Evolutionary conservation across 2,797 vertebrate species (phyloP).

Genomic region (Pelobates cultripes): DNA sequence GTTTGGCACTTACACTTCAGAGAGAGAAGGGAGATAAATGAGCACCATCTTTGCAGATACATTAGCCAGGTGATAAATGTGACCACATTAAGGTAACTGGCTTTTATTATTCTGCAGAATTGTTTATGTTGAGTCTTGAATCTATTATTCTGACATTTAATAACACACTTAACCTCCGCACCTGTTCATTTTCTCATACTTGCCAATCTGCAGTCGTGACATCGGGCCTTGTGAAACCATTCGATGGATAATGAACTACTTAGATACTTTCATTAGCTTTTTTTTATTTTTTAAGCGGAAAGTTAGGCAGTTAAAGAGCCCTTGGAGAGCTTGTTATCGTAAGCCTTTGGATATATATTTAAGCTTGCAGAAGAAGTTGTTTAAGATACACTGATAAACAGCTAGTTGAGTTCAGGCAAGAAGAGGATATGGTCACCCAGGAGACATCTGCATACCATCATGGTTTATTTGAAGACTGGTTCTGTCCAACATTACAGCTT

Average conservation of each 20-base stretch:
- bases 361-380: too few relatives aligned
- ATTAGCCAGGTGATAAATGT: slow-evolving; percentile 51
- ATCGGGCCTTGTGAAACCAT: not conserved
- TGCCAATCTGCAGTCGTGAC: slow-evolving; percentile 25
- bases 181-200: slow-evolving; percentile 23
- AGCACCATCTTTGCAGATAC: slow-evolving; percentile 21
- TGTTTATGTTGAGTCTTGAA: slow-evolving; percentile 53
- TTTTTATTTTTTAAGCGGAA: not conserved
- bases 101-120: slow-evolving; percentile 56
- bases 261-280: not conserved
- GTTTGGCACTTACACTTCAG: slow-evolving; percentile 23
- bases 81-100: not conserved
- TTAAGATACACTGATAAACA: too few relatives aligned
- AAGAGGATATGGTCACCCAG: too few relatives aligned
- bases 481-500: too few relatives aligned
- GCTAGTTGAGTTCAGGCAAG: too few relatives aligned
- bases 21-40: slow-evolving; percentile 12
- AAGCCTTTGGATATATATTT: too few relatives aligned
- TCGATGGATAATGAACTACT: not conserved
- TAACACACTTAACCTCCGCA: slow-evolving; percentile 50
- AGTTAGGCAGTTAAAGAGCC: not conserved
- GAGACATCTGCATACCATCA: too few relatives aligned
- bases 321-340: too few relatives aligned
- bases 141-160: slow-evolving; percentile 57
- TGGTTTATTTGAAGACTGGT: too few relatives aligned